Base-by-base conservation (phyloP, 1,140 invertebrate species). In the Sogatella furcifera region DNA sequence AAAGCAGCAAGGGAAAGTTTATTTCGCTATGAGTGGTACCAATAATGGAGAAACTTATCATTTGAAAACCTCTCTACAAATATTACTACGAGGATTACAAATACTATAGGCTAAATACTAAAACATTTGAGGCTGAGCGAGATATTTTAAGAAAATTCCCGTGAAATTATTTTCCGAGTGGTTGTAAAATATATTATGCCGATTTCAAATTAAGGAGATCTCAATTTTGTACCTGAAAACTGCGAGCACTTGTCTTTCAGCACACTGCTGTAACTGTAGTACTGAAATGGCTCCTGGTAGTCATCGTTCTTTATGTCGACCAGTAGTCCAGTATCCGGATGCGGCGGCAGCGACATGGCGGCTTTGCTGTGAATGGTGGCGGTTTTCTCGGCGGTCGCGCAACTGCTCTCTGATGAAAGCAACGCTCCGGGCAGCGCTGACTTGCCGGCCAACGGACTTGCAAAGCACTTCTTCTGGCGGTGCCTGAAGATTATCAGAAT, bases 281-380 rank as follows among this genome's bases (percentile, higher is more conserved):
- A 88, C 69, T 88, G 85, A 72, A 87, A 88, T 8, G 86, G 86
- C 72, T 89, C 86, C 69, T 88, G 86, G 72, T 89, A 89, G 68
- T 87, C 85, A 68, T 88, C 84, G 42, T 81, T 78, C 72, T 86
- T 86, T 53, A 81, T 77, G 59, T 71, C 69, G 57, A 68, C 63
- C 71, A 78, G 63, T 67, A 76, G 17, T 69, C 73, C 59, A 70
- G 64, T 46, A 74, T 74, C 57, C 2, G 81, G 81, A 13, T 38
- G 34, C 52, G 83, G 72, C 59, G 72, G 73, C 38, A 71, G 70
- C 59, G 69, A 73, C 61, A 69, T 70, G 55, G 62, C 64, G 55
- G 60, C 74, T 73, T 67, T 76, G 70, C 75, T 73, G 67, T 76
- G 70, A 41, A 66, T 65, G 19, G 67, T 65, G 46, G 61, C 62